Percentiles rank a stretch among this genome's conserved stretches.
phyloP scores from a whole-genome alignment of 2,113 vertebrate genomes.

The Tyto alba region DNA sequence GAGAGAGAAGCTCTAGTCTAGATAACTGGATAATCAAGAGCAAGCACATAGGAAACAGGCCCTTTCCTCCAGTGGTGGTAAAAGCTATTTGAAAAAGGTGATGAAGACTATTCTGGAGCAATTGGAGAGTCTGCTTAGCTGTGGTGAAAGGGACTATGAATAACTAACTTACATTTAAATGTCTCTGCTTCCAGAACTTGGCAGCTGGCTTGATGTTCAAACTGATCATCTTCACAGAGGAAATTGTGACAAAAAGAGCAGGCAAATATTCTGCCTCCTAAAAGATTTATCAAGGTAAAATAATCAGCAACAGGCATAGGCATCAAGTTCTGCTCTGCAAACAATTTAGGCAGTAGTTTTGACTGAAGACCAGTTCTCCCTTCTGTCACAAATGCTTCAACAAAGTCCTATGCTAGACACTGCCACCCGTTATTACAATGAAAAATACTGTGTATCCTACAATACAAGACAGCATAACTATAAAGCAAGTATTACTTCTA shows the following conservation, averaged over 20 bases:
- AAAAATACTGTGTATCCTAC: neutral
- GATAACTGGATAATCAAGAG: neutral
- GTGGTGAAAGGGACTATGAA: neutral
- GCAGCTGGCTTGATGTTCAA: constrained; percentile 98
- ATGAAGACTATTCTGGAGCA: neutral
- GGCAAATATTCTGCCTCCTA: constrained; percentile 94
- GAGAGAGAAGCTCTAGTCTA: neutral
- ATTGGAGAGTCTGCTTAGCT: neutral
- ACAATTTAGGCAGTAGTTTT: neutral
- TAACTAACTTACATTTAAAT: constrained; percentile 90
- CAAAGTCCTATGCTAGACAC: neutral
- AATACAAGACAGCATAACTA: neutral
- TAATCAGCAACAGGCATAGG: neutral
- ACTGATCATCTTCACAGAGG: constrained; percentile 98
- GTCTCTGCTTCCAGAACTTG: constrained; percentile 97
- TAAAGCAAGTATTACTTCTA: neutral
- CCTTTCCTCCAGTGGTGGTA: neutral
- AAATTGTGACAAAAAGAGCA: constrained; percentile 97
- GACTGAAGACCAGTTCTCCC: neutral
- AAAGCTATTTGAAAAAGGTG: neutral
- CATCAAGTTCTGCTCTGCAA: neutral
- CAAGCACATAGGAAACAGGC: neutral
- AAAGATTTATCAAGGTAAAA: constrained; percentile 32
- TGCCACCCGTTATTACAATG: neutral
- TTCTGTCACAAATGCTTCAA: neutral